Evolutionary conservation across 2,797 vertebrate species (phyloP), one percentile per base, ranked within the genome.

Genomic region (Heliangelus exortis): DNA sequence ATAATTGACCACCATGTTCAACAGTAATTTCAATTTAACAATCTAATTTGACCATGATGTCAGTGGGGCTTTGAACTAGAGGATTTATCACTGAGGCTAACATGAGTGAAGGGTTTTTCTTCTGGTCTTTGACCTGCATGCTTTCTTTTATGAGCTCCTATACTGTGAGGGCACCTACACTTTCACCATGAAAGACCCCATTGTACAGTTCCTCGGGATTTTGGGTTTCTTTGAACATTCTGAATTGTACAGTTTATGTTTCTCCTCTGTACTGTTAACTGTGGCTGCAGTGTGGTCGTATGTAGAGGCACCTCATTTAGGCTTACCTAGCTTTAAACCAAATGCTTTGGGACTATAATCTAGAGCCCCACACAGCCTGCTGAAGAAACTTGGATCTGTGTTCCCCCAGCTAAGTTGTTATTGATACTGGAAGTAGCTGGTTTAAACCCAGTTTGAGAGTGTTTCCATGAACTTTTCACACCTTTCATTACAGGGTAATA

Each of bases 11-110:
- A 69, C 33, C 41, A 29, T 17, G 41, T 73, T 55, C 45, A 57
- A 67, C 3, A 71, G 31, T 65, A 90, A 92, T 92, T 85, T 81
- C 69, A 81, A 34, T 88, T 92, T 86, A 86, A 57, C 55, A 45
- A n/a, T 43, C 5, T 47, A 67, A 63, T 92, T 82, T 91, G 62
- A 84, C 34, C 2, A 2, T 53, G 2, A 88, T 90, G 91, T 90
- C 87, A 88, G 36, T 43, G 58, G 48, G 55, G 16, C 29, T 85
- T 79, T 84, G 51, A 82, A 77, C 23, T 69, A 23, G 54, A 83
- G 34, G n/a, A 80, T 91, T 83, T 83, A 6, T 72, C 55, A 20
- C 18, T 69, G 54, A 67, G 31, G 45, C 10, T 82, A 84, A 33
- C 18, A 3, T 7, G 21, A 7, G 10, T 3, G 59, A 63, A 33